Conservation (phyloP, 2,888 invertebrate genomes). For the Schrankia costaestrigalis region DNA sequence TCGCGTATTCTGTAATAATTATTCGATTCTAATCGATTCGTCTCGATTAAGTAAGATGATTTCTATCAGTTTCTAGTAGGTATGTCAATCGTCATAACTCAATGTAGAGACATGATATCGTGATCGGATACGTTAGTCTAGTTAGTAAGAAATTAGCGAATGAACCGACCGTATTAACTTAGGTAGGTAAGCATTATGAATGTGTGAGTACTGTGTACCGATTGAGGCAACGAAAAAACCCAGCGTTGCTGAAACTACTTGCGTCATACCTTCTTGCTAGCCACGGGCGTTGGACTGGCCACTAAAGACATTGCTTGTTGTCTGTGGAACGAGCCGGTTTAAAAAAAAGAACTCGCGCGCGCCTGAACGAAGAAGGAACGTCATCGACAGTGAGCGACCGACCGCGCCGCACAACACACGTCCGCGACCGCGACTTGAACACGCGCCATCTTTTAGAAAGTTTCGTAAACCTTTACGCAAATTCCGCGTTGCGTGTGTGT, state of each 20-base stretch:
- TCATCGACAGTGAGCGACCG: conserved; percentile 56
- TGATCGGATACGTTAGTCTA: conserved; percentile 3
- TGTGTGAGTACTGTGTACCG: conserved; percentile 36
- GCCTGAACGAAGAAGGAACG: conserved; percentile 45
- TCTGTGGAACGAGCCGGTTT: conserved; percentile 37
- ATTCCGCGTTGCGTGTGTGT: conserved; percentile 44
- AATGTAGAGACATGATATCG: no score
- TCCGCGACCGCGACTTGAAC: conserved; percentile 38
- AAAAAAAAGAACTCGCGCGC: conserved; percentile 45
- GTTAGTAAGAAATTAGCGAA: conserved; percentile 20
- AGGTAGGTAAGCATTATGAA: conserved; percentile 16
- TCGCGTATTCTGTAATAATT: conserved; percentile 2
- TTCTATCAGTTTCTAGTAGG: no score
- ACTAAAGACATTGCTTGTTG: conserved; percentile 31
- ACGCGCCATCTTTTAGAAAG: conserved; percentile 65
- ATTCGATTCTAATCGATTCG: conserved; percentile 13
- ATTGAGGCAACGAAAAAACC: conserved; percentile 60
- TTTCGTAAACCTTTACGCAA: conserved; percentile 43
- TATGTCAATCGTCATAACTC: no score
- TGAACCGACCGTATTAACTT: conserved; percentile 21
- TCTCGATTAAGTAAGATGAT: conserved; percentile 5
- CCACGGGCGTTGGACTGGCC: conserved; percentile 60
- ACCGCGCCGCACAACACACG: conserved; percentile 57
- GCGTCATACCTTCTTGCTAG: conserved; percentile 61
- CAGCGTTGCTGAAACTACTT: conserved; percentile 69